Conservation (phyloP, 2,113 vertebrate genomes). For the Oncorhynchus clarkii region DNA sequence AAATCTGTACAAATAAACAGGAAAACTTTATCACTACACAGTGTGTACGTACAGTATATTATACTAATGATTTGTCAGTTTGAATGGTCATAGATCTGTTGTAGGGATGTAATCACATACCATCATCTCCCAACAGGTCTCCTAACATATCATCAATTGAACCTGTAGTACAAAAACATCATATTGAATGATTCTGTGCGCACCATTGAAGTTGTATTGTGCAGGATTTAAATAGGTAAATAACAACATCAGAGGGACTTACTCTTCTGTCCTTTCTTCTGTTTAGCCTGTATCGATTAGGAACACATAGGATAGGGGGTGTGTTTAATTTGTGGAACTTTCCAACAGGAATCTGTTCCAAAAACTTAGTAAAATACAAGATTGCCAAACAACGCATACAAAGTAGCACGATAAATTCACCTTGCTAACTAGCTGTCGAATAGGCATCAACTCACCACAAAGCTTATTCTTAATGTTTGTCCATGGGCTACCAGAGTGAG, state of each 20-base stretch:
- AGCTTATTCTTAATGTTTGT: no score
- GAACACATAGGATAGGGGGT: background rate
- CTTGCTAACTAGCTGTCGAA: no score
- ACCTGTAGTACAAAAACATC: conserved; percentile 54
- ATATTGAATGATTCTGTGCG: background rate
- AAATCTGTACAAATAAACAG: conserved; percentile 45
- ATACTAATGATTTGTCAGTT: background rate
- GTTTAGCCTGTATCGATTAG: conserved; percentile 38
- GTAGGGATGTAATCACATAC: conserved; percentile 59
- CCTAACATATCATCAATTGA: conserved; percentile 72
- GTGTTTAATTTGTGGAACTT: no score
- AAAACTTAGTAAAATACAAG: no score
- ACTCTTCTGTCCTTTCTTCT: conserved; percentile 73
- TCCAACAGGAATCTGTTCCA: no score
- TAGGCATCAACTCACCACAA: no score
- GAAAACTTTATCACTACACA: background rate
- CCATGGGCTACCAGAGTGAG: no score
- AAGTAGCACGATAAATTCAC: no score
- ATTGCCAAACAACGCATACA: no score
- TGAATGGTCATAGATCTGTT: background rate
- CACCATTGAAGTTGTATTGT: background rate
- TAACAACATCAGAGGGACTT: conserved; percentile 28
- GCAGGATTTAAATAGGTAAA: background rate
- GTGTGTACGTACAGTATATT: background rate
- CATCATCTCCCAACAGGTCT: conserved; percentile 74